Evolutionary conservation across 2,888 invertebrate species (phyloP).

Genomic region (Helicoverpa assulta): DNA sequence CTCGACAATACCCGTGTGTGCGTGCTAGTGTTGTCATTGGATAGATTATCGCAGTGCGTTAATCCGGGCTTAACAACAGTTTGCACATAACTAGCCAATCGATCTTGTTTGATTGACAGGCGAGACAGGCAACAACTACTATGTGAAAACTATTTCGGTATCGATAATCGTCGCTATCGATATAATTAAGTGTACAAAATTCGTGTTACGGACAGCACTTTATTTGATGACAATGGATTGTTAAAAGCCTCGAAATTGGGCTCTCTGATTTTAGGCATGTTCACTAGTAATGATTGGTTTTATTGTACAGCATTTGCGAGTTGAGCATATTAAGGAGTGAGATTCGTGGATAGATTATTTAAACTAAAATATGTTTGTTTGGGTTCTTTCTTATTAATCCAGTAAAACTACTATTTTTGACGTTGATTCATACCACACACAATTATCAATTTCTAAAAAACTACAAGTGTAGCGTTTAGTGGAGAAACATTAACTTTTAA

Average conservation of each 20-base stretch:
- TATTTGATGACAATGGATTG: slow-evolving; percentile 46
- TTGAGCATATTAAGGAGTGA: slow-evolving; percentile 10
- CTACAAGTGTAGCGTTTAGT: no score
- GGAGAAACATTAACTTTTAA: not conserved
- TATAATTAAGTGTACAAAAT: slow-evolving; percentile 40
- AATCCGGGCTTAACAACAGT: slow-evolving; percentile 79
- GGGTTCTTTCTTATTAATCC: no score
- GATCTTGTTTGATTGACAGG: slow-evolving; percentile 79
- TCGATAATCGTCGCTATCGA: slow-evolving; percentile 38
- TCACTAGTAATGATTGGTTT: slow-evolving; percentile 49
- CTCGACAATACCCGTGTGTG: slow-evolving; percentile 58
- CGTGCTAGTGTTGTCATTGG: slow-evolving; percentile 76
- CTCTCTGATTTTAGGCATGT: slow-evolving; percentile 39
- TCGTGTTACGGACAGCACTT: slow-evolving; percentile 24
- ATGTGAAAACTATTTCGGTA: slow-evolving; percentile 54
- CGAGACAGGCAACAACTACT: slow-evolving; percentile 62
- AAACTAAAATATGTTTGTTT: no score
- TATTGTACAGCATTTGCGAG: slow-evolving; percentile 1
- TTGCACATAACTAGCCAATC: slow-evolving; percentile 78
- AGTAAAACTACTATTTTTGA: no score
- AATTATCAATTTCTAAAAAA: no score
- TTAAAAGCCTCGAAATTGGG: slow-evolving; percentile 39
- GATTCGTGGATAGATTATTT: not conserved
- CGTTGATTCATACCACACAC: no score
- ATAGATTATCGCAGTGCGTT: slow-evolving; percentile 77